Conservation (phyloP, 2,888 invertebrate genomes). For the Buathra laborator region DNA sequence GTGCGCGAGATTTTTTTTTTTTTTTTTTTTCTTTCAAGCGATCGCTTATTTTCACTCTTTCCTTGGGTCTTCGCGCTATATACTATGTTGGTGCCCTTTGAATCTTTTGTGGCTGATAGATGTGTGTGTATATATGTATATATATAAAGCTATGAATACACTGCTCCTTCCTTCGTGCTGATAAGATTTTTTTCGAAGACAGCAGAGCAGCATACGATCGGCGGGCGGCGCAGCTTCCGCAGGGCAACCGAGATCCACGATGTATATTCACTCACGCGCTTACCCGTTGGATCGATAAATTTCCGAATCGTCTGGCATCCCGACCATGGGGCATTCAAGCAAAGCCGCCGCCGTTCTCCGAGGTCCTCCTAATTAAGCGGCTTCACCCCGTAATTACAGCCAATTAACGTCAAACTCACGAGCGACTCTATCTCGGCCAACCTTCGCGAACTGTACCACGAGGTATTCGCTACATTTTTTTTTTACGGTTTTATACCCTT, state of each 20-base stretch:
- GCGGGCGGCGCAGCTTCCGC: constrained; percentile 44
- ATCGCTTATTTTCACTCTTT: constrained; percentile 46
- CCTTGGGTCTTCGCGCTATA: constrained; percentile 23
- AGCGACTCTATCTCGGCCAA: constrained; percentile 64
- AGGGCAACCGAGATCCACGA: constrained; percentile 65
- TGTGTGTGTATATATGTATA: constrained; percentile 2
- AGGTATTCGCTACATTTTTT: not conserved
- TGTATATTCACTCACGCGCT: constrained; percentile 52
- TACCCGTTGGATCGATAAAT: constrained; percentile 79
- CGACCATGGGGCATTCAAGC: constrained; percentile 54
- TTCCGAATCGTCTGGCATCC: constrained; percentile 77
- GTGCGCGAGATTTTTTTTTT: constrained; percentile 54
- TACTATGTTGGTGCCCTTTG: constrained; percentile 1
- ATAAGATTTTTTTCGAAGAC: constrained; percentile 42
- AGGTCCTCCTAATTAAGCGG: constrained; percentile 81
- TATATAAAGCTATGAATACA: not conserved
- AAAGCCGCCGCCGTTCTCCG: constrained; percentile 36
- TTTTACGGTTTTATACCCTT: not conserved
- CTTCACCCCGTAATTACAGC: constrained; percentile 81
- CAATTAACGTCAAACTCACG: constrained; percentile 81
- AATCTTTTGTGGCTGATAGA: constrained; percentile 29
- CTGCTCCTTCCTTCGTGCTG: constrained; percentile 46
- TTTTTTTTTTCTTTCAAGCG: constrained; percentile 31
- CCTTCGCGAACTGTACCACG: constrained; percentile 4
- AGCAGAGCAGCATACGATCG: constrained; percentile 31